phyloP scores from a whole-genome alignment of 2,797 vertebrate species.

The Nyctibius grandis region DNA sequence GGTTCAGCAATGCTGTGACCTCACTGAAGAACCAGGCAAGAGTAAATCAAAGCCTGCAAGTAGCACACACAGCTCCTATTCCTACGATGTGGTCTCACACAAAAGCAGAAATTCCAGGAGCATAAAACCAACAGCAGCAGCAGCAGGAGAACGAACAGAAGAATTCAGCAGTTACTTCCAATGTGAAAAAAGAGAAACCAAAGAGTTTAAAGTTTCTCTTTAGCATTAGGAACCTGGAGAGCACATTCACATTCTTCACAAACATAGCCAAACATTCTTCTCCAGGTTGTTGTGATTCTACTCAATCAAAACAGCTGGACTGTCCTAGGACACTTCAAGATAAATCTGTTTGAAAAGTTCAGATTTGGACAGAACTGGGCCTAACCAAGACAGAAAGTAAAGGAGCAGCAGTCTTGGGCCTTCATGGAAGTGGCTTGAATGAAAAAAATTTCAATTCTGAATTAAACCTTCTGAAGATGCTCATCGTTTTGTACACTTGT shows the following conservation, averaged over 20 bases:
- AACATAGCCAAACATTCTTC: background rate
- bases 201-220: background rate
- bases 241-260: background rate
- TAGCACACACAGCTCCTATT: background rate
- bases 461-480: background rate
- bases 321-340: background rate
- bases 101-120: background rate
- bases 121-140: background rate
- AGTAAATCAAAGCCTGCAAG: background rate
- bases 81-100: background rate
- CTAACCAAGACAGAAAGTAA: background rate
- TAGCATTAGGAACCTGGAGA: background rate
- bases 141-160: background rate
- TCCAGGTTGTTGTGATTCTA: background rate
- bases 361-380: background rate
- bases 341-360: background rate
- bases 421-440: background rate
- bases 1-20: background rate
- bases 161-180: background rate
- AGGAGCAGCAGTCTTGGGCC: background rate
- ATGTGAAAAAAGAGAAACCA: background rate
- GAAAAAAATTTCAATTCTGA: background rate
- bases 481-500: background rate
- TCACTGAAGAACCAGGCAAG: background rate
- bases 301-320: background rate